Evolutionary conservation across 2,797 vertebrate genomes (phyloP), one percentile per base, ranked within the genome.

Genomic region (Menidia menidia): DNA sequence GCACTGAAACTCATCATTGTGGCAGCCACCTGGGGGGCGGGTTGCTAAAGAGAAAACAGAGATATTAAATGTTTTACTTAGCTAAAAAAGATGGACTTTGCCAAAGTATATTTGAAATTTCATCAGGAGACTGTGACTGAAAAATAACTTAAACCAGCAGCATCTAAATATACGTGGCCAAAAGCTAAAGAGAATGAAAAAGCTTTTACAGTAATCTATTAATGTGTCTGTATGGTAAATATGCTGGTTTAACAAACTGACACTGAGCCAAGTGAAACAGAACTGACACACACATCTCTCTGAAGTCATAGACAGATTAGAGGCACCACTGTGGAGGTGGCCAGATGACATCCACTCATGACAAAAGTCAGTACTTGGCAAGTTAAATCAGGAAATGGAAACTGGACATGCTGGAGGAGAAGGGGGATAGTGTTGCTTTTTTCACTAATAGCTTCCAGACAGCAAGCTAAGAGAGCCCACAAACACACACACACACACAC

Each of bases 1-100:
- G 87, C 98, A 99, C 93, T 99, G 97, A 89, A 99, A 99, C 87
- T 99, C 98, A 0, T 99, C 97, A 0, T 88, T 92, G 73, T 99
- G 97, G 91, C 98, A 99, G 44, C 98, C 97, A 0, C 98, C 98
- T 0, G 98, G 97, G 0, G 98, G 98, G 31, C 97, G 96, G 0
- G 98, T 98, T 59, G 97, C 97, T 99, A 87, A 7, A 56, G 41
- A 64, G 43, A 56, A 61, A 67, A 41, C 16, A 39, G 3, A 3
- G 42, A 58, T 16, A 70, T 25, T 65, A 32, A 75, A 43, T 31
- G 18, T 10, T 32, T 72, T 8, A 52, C 45, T 61, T 43, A 64
- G 18, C 14, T 2, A 53, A 35, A 64, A 35, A 71, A 60, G 12
- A 82, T 50, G 19, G 39, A 60, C 31, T 13, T 31, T 6, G 9